Evolutionary conservation across 2,113 vertebrate genomes (phyloP), one percentile per base, ranked within the genome.

Genomic region (Hippocampus guttulatus): DNA sequence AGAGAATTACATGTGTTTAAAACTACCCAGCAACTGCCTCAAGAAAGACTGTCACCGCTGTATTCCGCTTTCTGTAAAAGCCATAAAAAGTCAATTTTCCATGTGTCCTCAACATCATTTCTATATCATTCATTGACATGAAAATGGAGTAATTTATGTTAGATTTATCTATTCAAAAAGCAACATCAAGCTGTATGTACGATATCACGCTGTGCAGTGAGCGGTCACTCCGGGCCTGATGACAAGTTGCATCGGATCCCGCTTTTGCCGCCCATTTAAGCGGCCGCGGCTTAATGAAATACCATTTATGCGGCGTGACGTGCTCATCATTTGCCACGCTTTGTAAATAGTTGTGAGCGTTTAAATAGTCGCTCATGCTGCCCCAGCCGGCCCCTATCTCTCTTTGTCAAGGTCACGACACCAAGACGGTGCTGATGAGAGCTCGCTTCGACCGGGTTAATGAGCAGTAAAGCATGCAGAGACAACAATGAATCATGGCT

Each of bases 371-470:
- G 47, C 41, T 27, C n/a, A 65, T 41, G 25, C 25, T 6, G 58
- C 25, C 14, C 64, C 60, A 7, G 15, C n/a, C 62, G 8, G 38
- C 62, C 11, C 21, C 40, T 8, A 65, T 60, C 64, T 23, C 21
- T 64, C 41, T 64, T 43, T 45, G 41, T 82, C 83, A 89, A 88
- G 88, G 88, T 87, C 86, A 77, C 40, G 73, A 74, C 81, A 78
- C 69, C 1, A 12, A 60, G 67, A 52, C 14, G 15, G 27, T 58
- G 62, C n/a, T 70, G n/a, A 15, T 58, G 58, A 40, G n/a, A 65
- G 41, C 41, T 41, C 14, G n/a, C 64, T 45, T 25, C 7, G n/a
- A 45, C 41, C 23, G 33, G 60, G 38, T 74, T 74, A 58, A 11
- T 58, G 62, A 67, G 47, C 63, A n/a, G 67, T 55, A 15, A 25